phyloP scores from a whole-genome alignment of 2,888 invertebrate species.

The Oligia fasciuncula region DNA sequence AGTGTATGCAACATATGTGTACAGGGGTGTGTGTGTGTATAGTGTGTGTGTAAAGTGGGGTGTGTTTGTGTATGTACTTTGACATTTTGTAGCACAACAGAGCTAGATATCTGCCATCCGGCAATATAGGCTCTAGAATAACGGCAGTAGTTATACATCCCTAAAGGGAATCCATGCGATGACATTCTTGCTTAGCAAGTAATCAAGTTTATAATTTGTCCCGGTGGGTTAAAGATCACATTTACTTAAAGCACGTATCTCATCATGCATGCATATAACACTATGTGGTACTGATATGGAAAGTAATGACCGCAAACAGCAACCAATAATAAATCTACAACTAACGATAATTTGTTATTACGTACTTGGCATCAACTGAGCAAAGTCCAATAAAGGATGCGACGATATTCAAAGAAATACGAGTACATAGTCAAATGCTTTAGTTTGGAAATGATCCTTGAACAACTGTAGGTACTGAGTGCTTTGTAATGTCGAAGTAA shows the following conservation, averaged over 20 bases:
- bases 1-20: not conserved
- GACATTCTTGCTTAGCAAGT: conserved; percentile 2
- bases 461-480: conserved; percentile 27
- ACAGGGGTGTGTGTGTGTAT: too few relatives aligned
- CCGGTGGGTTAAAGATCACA: conserved; percentile 7
- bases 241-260: conserved; percentile 26
- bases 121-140: too few relatives aligned
- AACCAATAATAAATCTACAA: conserved; percentile 61
- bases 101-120: not conserved
- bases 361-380: conserved; percentile 64
- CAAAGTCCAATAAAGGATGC: conserved; percentile 71
- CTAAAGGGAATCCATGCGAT: not conserved
- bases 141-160: not conserved
- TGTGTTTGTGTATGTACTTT: not conserved
- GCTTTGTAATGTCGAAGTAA: conserved; percentile 56
- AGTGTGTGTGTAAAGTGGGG: too few relatives aligned
- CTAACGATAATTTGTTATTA: conserved; percentile 66
- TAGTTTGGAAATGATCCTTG: conserved; percentile 61
- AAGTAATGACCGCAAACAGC: conserved; percentile 53
- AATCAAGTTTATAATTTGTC: conserved; percentile 25
- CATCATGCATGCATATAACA: conserved; percentile 16
- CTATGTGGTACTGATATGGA: conserved; percentile 45
- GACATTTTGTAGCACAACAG: not conserved
- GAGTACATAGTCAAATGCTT: conserved; percentile 14
- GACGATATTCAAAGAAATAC: conserved; percentile 42